These are phyloP conservation scores for Lysiphlebus fabarum DNA, from an alignment of 1,140 invertebrate species.

Conservation along the genomic window DNA sequence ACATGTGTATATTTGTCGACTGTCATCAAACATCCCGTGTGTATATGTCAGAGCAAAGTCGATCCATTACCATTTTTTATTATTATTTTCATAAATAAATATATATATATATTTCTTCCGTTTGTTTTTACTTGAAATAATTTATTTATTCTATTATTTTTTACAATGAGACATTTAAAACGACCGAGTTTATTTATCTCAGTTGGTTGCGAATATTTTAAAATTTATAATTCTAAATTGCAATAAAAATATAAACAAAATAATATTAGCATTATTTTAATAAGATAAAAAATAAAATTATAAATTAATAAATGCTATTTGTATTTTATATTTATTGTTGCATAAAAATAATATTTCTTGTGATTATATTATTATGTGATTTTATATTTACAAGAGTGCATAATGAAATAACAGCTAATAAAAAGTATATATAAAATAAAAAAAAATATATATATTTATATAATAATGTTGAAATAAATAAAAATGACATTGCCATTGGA, in stretches of 20 bases:
- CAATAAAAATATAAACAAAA: too few relatives aligned
- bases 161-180: too few relatives aligned
- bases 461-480: too few relatives aligned
- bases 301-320: background rate
- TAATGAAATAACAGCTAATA: background rate
- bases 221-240: too few relatives aligned
- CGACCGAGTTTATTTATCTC: background rate
- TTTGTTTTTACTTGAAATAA: background rate
- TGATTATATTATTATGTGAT: too few relatives aligned
- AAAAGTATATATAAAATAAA: slow-evolving; percentile 1
- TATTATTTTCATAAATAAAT: slow-evolving; percentile 4
- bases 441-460: background rate
- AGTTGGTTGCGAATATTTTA: background rate
- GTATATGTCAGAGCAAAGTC: slow-evolving; percentile 9
- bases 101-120: background rate
- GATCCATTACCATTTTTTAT: slow-evolving; percentile 12
- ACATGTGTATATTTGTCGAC: slow-evolving; percentile 9
- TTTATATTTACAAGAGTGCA: too few relatives aligned
- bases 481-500: slow-evolving; percentile 13
- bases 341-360: background rate
- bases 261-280: too few relatives aligned
- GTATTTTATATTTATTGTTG: background rate
- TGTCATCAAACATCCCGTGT: slow-evolving; percentile 20
- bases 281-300: background rate
- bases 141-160: background rate